phyloP scores from a whole-genome alignment of 2,888 invertebrate species.

The Agrochola macilenta region DNA sequence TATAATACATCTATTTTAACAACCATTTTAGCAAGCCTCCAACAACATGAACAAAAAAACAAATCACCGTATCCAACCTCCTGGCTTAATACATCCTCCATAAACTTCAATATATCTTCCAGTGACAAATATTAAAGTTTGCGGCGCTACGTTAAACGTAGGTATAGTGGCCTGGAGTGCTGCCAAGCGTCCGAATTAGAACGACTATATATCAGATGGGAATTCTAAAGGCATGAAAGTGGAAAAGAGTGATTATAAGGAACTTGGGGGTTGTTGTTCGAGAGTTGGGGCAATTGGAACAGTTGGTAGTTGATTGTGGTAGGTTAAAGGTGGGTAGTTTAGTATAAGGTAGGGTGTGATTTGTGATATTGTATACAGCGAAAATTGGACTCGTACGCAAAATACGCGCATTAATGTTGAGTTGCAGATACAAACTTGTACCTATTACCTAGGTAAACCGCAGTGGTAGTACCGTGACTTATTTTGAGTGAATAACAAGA shows the following conservation, averaged over 20 bases:
- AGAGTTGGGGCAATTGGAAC: slow-evolving; percentile 29
- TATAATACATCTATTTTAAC: too few relatives aligned
- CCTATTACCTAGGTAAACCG: neutral
- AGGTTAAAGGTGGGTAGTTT: slow-evolving; percentile 7
- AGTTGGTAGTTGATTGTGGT: slow-evolving; percentile 36
- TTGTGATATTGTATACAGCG: neutral
- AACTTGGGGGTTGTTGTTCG: slow-evolving; percentile 45
- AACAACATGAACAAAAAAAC: slow-evolving; percentile 29
- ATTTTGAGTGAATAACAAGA: neutral
- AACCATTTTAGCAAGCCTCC: neutral
- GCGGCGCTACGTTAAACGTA: slow-evolving; percentile 64
- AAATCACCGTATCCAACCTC: slow-evolving; percentile 46
- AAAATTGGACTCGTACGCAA: neutral
- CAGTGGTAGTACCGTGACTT: neutral
- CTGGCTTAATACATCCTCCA: slow-evolving; percentile 67
- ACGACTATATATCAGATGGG: slow-evolving; percentile 79
- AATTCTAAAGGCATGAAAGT: slow-evolving; percentile 77
- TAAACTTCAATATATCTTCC: slow-evolving; percentile 77
- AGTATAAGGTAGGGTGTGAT: neutral
- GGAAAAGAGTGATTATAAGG: slow-evolving; percentile 71
- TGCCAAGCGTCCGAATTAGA: slow-evolving; percentile 81
- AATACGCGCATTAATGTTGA: neutral
- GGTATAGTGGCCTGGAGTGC: slow-evolving; percentile 66
- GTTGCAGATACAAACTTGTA: neutral
- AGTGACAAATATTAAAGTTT: slow-evolving; percentile 80